Percentiles rank a stretch among this genome's conserved stretches.
These are phyloP conservation scores for Gonocerus acuteangulatus DNA, from an alignment of 2,888 invertebrate genomes.

Conservation along the genomic window DNA sequence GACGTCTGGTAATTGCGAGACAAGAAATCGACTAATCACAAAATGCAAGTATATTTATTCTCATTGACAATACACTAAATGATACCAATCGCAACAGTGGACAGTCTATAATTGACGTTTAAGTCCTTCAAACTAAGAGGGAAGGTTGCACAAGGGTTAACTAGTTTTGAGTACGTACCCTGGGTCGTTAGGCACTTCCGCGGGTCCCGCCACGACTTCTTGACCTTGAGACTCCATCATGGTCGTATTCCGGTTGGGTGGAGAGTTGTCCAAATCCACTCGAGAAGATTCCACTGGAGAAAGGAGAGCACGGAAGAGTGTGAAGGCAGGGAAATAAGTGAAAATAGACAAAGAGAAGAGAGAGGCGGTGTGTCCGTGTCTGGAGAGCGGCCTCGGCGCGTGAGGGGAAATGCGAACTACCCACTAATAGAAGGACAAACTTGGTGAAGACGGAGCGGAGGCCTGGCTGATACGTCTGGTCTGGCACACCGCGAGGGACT, in stretches of 20 bases:
- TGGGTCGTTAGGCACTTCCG: conserved; percentile 77
- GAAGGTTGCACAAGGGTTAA: conserved; percentile 15
- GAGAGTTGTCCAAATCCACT: not conserved
- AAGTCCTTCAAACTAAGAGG: no score
- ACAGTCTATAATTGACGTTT: no score
- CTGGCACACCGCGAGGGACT: conserved; percentile 34
- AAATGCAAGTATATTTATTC: no score
- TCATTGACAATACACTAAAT: no score
- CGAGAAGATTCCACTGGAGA: not conserved
- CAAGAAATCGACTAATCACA: no score
- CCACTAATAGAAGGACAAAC: conserved; percentile 35
- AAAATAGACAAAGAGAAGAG: conserved; percentile 3
- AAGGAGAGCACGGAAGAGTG: not conserved
- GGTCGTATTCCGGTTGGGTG: conserved; percentile 5
- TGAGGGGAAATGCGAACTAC: conserved; percentile 35
- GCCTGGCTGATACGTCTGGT: conserved; percentile 26
- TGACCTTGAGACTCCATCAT: conserved; percentile 68
- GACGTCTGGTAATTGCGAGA: no score
- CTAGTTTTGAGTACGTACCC: conserved; percentile 36
- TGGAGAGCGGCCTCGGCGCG: not conserved
- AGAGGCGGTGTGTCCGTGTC: not conserved
- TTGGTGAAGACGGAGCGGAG: conserved; percentile 31
- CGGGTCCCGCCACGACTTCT: conserved; percentile 68
- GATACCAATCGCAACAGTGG: no score
- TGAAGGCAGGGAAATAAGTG: not conserved